These are phyloP conservation scores for Tigriopus japonicus DNA, from an alignment of 1,140 invertebrate genomes.

Conservation along the genomic window DNA sequence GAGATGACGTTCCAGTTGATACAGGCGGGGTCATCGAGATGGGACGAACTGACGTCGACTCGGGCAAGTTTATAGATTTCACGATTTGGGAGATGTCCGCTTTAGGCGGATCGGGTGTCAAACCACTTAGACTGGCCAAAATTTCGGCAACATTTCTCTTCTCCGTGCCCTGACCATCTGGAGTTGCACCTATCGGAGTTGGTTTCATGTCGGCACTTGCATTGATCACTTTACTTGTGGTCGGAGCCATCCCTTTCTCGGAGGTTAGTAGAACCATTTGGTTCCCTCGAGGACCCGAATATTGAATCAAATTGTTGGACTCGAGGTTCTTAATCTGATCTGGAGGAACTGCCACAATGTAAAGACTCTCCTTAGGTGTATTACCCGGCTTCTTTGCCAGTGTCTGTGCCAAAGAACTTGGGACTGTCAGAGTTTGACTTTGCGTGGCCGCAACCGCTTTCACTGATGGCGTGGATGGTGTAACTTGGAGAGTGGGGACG, in stretches of 20 bases:
- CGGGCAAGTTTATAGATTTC: too few species aligned
- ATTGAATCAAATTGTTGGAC: too few species aligned
- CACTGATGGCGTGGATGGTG: too few species aligned
- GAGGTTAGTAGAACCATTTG: too few species aligned
- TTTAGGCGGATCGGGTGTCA: not conserved
- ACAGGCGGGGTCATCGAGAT: not conserved
- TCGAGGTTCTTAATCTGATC: not conserved
- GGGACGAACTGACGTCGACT: not conserved
- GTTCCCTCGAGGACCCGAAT: too few species aligned
- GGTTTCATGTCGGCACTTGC: not conserved
- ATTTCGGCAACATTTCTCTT: slow-evolving; percentile 9
- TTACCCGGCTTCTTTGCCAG: not conserved
- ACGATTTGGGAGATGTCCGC: not conserved
- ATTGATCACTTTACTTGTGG: too few species aligned
- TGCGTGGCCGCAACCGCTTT: too few species aligned
- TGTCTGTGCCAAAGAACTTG: too few species aligned
- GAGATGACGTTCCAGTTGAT: not conserved
- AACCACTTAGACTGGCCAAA: not conserved
- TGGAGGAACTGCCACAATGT: not conserved
- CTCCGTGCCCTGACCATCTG: not conserved
- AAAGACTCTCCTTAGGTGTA: not conserved
- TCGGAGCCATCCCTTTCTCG: too few species aligned
- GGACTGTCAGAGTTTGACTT: too few species aligned
- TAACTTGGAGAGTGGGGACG: too few species aligned
- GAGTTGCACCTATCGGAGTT: not conserved